Conservation (phyloP, 2,113 vertebrate genomes). For the Gulo gulo region DNA sequence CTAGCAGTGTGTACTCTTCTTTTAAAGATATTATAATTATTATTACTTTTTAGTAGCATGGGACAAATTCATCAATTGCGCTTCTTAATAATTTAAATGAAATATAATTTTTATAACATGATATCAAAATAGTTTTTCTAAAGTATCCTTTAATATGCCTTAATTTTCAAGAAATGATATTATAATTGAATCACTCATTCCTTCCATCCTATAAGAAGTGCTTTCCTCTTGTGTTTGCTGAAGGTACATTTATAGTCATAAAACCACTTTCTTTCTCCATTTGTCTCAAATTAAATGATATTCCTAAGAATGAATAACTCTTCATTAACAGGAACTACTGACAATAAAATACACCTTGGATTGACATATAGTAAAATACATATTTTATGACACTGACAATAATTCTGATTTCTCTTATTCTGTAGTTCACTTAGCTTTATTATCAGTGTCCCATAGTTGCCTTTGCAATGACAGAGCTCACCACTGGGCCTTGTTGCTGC, state of each 20-base stretch:
- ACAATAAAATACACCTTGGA: neutral
- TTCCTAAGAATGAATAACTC: neutral
- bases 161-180: conserved; percentile 11
- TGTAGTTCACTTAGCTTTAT: neutral
- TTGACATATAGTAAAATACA: neutral
- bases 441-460: neutral
- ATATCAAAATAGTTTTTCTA: neutral
- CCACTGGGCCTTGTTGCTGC: neutral
- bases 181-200: neutral
- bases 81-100: neutral
- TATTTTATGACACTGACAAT: neutral
- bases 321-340: neutral
- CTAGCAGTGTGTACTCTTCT: neutral
- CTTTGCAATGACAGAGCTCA: neutral
- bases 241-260: neutral
- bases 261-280: neutral
- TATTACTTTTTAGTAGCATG: neutral
- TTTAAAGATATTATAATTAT: neutral
- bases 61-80: neutral
- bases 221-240: neutral
- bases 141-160: neutral
- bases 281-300: conserved; percentile 18
- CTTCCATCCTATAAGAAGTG: neutral
- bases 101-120: neutral
- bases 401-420: neutral